These are phyloP conservation scores for Melanerpes aurifrons DNA, from an alignment of 2,113 vertebrate species.

Conservation along the genomic window DNA sequence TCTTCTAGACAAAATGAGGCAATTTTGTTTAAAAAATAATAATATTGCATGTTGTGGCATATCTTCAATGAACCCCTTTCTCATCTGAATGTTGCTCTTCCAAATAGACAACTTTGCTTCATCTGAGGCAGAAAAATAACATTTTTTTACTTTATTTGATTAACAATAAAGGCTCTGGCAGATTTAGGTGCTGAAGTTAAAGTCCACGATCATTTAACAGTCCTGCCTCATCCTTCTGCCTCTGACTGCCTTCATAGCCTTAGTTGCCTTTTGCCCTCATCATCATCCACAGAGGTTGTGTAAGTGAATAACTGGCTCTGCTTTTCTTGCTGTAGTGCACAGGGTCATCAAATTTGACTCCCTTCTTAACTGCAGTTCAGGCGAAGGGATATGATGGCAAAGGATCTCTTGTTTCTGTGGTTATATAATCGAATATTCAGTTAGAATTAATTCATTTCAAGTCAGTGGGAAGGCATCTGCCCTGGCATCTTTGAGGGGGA, in stretches of 20 bases:
- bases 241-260: neutral
- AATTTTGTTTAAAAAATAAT: neutral
- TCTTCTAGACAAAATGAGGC: neutral
- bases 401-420: neutral
- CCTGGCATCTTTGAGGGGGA: neutral
- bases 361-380: neutral
- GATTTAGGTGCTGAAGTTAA: neutral
- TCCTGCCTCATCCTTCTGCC: neutral
- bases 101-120: neutral
- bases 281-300: neutral
- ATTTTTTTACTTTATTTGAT: neutral
- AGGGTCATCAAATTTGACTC: neutral
- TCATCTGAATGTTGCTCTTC: neutral
- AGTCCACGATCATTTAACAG: neutral
- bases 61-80: neutral
- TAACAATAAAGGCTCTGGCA: neutral
- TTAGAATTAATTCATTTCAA: neutral
- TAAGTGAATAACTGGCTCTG: neutral
- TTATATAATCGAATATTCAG: neutral
- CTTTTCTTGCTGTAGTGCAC: neutral
- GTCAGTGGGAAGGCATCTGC: neutral
- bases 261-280: neutral
- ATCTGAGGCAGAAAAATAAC: neutral
- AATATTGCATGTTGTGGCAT: accelerated
- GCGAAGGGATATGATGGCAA: neutral